Conservation (phyloP, 2,888 invertebrate species). For the Caenorhabditis uteleia region DNA sequence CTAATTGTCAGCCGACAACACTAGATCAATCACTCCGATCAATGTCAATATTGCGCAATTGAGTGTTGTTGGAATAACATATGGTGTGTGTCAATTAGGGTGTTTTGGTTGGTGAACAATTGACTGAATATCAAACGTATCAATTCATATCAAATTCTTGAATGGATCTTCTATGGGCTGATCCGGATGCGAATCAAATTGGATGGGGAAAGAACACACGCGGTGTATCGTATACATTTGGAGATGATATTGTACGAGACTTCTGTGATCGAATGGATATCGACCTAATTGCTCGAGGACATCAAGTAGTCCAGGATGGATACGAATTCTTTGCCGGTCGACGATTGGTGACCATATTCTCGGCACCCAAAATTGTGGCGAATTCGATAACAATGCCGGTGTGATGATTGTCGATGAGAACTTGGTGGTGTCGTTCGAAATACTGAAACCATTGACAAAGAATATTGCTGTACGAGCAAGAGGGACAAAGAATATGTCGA, state of each 20-base stretch:
- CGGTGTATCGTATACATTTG: constrained; percentile 52
- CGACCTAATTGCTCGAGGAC: constrained; percentile 51
- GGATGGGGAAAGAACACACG: constrained; percentile 50
- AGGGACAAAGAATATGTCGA: background rate
- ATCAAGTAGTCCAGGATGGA: constrained; percentile 48
- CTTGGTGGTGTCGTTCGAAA: constrained; percentile 32
- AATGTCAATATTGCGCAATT: too few species aligned
- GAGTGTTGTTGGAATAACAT: too few species aligned
- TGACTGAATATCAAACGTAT: too few species aligned
- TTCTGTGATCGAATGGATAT: constrained; percentile 52
- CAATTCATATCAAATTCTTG: too few species aligned
- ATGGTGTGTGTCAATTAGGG: too few species aligned
- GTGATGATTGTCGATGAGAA: constrained; percentile 44
- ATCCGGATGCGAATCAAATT: constrained; percentile 38
- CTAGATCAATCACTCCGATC: too few species aligned
- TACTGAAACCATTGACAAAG: constrained; percentile 20
- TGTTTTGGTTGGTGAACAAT: too few species aligned
- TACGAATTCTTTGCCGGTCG: constrained; percentile 42
- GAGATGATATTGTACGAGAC: constrained; percentile 45
- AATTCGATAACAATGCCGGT: constrained; percentile 52
- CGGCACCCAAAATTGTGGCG: constrained; percentile 51
- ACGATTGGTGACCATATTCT: constrained; percentile 44
- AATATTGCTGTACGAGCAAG: constrained; percentile 19
- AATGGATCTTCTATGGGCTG: constrained; percentile 55
- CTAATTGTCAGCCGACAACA: too few species aligned